Base-by-base conservation (phyloP, 2,888 invertebrate genomes). In the Harpalus rufipes region DNA sequence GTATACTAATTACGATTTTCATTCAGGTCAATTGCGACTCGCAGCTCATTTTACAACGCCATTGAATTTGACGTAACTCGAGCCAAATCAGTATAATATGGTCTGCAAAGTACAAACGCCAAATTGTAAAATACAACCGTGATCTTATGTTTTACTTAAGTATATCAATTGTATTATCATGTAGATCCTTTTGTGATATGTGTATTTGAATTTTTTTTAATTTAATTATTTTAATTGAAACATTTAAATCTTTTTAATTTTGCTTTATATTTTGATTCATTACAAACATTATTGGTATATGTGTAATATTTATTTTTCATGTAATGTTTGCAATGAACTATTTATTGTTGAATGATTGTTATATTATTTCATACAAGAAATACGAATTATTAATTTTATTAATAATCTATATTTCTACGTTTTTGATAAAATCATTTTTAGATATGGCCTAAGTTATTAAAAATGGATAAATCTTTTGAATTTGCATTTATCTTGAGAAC, bases 1-100 rank as follows among this genome's bases (percentile, higher is more conserved):
- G 8, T 51, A 10, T 12, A 7, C 10, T 51, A 12, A 12, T 51
- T 6, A 7, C 12, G 1, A 78, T 58, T 14, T 56, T 78, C 25
- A 8, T 32, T 41, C 86, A 87, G 91, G 91, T 84, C 91, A 91
- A 87, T 90, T 91, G 86, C 91, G 92, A 63, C 87, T 92, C 51
- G 92, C 92, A 80, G 92, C 92, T 39, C 92, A 92, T 86, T 92
- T 92, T 87, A 90, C 90, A 87, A 89, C 90, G 84, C 89, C 89
- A 32, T 88, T 89, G 78, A 89, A 84, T 79, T 25, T 84, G 63
- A 58, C 80, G 44, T 85, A 85, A 85, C 89, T 86, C 87, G 87
- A 68, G 56, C 89, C 86, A 88, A 78, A 85, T 80, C 65, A 56
- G 82, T 72, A 74, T 32, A 32, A 32, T 81, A 81, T 81, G 51